phyloP scores from a whole-genome alignment of 2,888 invertebrate species.

The Phasia obesa region DNA sequence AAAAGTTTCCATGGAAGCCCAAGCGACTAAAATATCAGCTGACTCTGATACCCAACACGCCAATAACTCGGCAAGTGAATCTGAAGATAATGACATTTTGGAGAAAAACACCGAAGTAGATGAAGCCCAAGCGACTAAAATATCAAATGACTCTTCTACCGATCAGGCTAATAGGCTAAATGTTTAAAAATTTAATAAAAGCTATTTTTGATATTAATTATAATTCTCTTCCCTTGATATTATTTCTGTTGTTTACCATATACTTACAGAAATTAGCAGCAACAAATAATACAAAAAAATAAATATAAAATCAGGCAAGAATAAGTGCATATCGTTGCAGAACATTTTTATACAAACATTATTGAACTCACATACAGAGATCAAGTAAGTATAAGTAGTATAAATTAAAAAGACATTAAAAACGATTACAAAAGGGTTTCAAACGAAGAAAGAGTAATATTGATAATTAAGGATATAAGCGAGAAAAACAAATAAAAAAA shows the following conservation, averaged over 20 bases:
- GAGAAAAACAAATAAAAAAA: not conserved
- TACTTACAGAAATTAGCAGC: too few relatives aligned
- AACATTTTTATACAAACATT: not conserved
- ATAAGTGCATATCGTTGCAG: too few relatives aligned
- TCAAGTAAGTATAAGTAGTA: not conserved
- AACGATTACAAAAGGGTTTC: not conserved
- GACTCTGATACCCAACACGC: not conserved
- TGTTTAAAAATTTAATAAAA: too few relatives aligned
- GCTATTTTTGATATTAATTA: too few relatives aligned
- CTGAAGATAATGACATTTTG: too few relatives aligned
- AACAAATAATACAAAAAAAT: too few relatives aligned
- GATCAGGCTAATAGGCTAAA: too few relatives aligned
- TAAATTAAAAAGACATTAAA: not conserved
- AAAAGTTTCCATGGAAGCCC: not conserved
- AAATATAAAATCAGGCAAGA: too few relatives aligned
- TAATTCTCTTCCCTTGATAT: too few relatives aligned
- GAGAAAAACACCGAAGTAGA: not conserved
- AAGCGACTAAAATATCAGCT: not conserved
- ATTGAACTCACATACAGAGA: not conserved
- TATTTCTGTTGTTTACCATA: too few relatives aligned
- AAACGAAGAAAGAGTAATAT: not conserved
- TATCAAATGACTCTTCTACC: too few relatives aligned
- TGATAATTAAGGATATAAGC: not conserved
- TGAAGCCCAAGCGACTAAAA: too few relatives aligned
- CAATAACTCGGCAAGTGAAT: constrained; percentile 11